Base-by-base conservation (phyloP, 2,113 vertebrate genomes). In the Dipodomys merriami region DNA sequence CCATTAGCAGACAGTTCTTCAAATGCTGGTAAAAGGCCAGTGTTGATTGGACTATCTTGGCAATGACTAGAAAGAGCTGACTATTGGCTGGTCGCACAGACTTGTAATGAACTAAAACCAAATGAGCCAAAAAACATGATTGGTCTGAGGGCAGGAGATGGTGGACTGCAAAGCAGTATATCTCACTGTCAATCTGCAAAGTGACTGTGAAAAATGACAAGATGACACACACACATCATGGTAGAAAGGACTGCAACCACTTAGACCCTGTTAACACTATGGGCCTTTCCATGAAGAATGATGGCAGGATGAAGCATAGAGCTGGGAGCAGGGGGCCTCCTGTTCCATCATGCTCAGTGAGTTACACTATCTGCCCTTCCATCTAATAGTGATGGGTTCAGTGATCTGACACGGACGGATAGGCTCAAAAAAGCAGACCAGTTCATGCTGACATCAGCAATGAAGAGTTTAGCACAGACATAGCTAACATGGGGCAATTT, bases 171-270 rank as follows among this genome's bases (percentile, higher is more conserved):
- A 90, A 65, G 25, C 29, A 73, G 25, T 39, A 76, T 10, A 44
- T 23, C 25, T 33, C 7, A 23, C 20, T 39, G 33, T 46, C 69
- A 5, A 65, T 93, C 49, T 91, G 6, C 53, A 90, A 87, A 90
- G 67, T 68, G 60, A 74, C 78, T 83, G 3, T 72, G 79, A 84
- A 89, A 95, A 86, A 96, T 30, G 62, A 64, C 62, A 49, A 20
- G 5, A n/a, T 15, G 71, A 72, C 35, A 12, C 20, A 29, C 77
- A 39, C 68, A 95, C 39, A 73, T 91, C 64, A 46, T 46, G 60
- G 73, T 25, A 72, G 62, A 80, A 90, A 95, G 81, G 23, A 72
- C 33, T 16, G 2, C 5, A 60, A 30, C 44, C 72, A 83, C 23
- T 53, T 71, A 90, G 44, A 27, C 30, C 8, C 78, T 71, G 3